Base-by-base conservation (phyloP, 2,113 vertebrate genomes). In the Gymnocephalus cernua region DNA sequence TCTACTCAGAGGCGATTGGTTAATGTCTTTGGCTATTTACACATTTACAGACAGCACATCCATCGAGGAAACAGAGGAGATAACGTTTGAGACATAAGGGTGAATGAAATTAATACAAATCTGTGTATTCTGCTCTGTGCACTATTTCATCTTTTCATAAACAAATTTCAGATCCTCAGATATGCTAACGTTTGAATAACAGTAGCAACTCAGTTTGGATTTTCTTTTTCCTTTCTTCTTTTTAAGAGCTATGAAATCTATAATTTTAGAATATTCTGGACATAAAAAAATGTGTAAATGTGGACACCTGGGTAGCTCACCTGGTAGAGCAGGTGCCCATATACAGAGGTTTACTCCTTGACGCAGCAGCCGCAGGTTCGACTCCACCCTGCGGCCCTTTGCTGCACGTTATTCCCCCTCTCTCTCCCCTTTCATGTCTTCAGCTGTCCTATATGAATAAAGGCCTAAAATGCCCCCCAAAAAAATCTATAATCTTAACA, bases 41-140 rank as follows among this genome's bases (percentile, higher is more conserved):
- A 86, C 82, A 18, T 44, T 51, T 29, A 77, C 72, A 87, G 86
- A 91, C 81, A 87, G 82, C 80, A 86, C 76, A 90, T 83, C 73
- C 83, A 83, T 86, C 88, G 65, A 82, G 47, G 77, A 84, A 69
- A 86, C 48, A 18, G 12, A 11, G 32, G 44, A 67, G 82, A 89
- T 85, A 71, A 88, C 21, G 21, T 56, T 32, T n/a, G 44, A 87
- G 79, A 85, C 78, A 84, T 68, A 84, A 5, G 63, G 88, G 66
- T 53, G 35, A 76, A 75, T 78, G 27, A 75, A 75, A 75, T 78
- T 32, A 73, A 75, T 63, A 57, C 21, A 66, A 67, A 71, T 62
- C 50, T 79, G 32, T 38, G 67, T 69, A 51, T 58, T 78, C 65
- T 65, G 64, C n/a, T 4, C 11, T 14, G 70, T 32, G 44, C 64